Evolutionary conservation across 2,113 vertebrate species (phyloP).

Genomic region (Anguilla rostrata): DNA sequence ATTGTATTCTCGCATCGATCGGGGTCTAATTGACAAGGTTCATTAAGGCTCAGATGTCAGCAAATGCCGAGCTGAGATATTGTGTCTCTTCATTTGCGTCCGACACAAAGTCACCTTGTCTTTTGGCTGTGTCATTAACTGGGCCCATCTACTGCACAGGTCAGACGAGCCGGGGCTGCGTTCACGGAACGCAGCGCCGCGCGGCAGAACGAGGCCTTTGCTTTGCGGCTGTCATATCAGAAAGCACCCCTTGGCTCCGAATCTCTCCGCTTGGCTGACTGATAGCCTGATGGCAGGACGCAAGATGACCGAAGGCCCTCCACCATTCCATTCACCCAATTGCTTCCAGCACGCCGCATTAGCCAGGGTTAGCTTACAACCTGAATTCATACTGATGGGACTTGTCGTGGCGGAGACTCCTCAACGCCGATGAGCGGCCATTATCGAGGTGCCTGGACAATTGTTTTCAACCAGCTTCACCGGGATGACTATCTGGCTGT

Average conservation of each 20-base stretch:
- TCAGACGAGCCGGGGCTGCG: neutral
- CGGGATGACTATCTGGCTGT: neutral
- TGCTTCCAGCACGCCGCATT: neutral
- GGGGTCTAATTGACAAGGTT: slow-evolving; percentile 44
- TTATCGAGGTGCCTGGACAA: neutral
- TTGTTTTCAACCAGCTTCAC: neutral
- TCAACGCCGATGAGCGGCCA: neutral
- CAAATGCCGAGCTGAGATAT: slow-evolving; percentile 19
- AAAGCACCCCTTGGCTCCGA: neutral
- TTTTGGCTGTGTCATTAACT: neutral
- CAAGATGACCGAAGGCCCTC: neutral
- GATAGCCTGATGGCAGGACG: neutral
- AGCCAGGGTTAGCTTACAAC: neutral
- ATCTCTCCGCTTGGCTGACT: neutral
- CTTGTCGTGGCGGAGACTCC: neutral
- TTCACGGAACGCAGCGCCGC: neutral
- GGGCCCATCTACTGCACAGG: neutral
- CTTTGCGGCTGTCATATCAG: neutral
- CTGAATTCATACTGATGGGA: slow-evolving; percentile 1
- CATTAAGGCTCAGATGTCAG: slow-evolving; percentile 39
- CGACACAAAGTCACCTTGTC: slow-evolving; percentile 17
- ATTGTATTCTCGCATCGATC: slow-evolving; percentile 36
- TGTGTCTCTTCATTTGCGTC: neutral
- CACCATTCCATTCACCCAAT: neutral
- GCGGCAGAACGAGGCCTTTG: neutral